These are phyloP conservation scores for Drosophila grimshawi DNA, from an alignment of 1,140 invertebrate species.

Conservation along the genomic window DNA sequence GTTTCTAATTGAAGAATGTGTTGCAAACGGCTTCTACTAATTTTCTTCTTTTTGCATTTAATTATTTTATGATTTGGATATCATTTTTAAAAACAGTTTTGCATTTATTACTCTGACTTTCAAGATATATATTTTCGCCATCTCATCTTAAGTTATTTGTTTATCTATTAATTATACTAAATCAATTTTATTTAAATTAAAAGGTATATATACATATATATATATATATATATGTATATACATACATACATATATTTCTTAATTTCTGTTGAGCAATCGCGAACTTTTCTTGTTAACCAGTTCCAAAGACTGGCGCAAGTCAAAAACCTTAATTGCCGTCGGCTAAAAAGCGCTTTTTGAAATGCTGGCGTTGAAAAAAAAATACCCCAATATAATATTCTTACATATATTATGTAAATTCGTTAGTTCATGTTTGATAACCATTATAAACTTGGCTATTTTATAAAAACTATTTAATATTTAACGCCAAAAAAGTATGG, in stretches of 20 bases:
- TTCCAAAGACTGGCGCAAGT: neutral
- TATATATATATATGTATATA: no score
- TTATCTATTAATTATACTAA: no score
- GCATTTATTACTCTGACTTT: no score
- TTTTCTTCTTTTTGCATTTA: neutral
- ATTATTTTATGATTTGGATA: neutral
- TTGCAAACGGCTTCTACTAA: neutral
- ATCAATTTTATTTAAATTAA: no score
- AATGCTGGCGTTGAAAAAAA: neutral
- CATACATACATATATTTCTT: neutral
- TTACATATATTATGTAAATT: neutral
- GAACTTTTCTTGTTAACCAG: neutral
- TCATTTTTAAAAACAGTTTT: no score
- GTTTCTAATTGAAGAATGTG: conserved; percentile 7
- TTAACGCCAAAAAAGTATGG: neutral
- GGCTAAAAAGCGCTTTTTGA: neutral
- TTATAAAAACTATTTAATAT: neutral
- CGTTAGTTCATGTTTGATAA: neutral
- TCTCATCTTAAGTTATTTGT: no score
- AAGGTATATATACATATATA: no score
- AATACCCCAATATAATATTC: neutral
- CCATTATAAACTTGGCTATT: neutral
- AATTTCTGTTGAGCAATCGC: neutral
- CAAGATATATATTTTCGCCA: no score
- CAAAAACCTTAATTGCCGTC: conserved; percentile 4